phyloP scores from a whole-genome alignment of 2,888 invertebrate genomes.

The Macrosiphum euphorbiae region DNA sequence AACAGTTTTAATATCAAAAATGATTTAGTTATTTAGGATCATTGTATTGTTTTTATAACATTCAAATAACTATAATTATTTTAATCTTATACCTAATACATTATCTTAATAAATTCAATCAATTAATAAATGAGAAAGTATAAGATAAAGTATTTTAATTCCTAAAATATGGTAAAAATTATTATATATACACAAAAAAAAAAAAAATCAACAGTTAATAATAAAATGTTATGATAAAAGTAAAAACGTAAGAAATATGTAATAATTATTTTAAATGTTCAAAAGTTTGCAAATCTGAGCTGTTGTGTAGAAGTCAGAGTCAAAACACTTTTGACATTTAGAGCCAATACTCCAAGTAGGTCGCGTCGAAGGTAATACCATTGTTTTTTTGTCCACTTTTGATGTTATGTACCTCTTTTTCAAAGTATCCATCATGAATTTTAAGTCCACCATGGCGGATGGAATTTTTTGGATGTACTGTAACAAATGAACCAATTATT shows the following conservation, averaged over 20 bases:
- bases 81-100: not conserved
- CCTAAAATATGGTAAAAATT: conserved; percentile 19
- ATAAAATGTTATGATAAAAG: conserved; percentile 5
- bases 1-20: not conserved
- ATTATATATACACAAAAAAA: not conserved
- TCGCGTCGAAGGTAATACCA: conserved; percentile 30
- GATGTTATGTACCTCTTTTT: conserved; percentile 24
- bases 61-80: not conserved
- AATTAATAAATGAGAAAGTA: not conserved
- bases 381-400: conserved; percentile 36
- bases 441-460: not conserved
- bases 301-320: conserved; percentile 50
- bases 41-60: not conserved
- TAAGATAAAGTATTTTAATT: not conserved
- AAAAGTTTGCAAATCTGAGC: conserved; percentile 48
- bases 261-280: conserved; percentile 10
- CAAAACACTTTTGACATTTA: conserved; percentile 61
- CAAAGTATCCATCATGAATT: conserved; percentile 46
- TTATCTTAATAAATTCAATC: not conserved
- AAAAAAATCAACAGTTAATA: conserved; percentile 9
- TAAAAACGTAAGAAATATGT: not conserved
- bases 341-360: conserved; percentile 61
- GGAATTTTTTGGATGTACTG: conserved; percentile 52
- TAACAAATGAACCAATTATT: not conserved
- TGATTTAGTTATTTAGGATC: not conserved